Evolutionary conservation across 2,113 vertebrate genomes (phyloP).

Genomic region (Myotis yumanensis): DNA sequence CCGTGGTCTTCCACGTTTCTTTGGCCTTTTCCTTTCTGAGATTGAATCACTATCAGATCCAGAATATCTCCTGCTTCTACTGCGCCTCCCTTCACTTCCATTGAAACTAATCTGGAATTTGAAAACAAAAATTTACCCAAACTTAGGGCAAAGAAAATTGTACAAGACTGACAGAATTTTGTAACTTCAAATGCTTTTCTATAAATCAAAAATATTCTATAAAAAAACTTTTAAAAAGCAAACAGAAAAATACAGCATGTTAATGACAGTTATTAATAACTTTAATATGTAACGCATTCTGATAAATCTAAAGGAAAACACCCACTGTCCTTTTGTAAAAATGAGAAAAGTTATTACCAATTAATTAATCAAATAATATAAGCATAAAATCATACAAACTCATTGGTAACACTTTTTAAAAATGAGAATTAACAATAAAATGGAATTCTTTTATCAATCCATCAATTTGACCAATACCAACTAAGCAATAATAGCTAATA

Average conservation of each 20-base stretch:
- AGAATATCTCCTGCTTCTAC: slow-evolving; percentile 94
- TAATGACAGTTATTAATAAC: neutral
- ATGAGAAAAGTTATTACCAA: neutral
- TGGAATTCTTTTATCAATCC: neutral
- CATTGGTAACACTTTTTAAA: neutral
- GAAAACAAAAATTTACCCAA: slow-evolving; percentile 47
- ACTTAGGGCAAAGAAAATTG: neutral
- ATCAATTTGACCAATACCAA: neutral
- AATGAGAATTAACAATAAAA: slow-evolving; percentile 30
- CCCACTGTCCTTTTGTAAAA: neutral
- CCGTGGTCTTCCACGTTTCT: slow-evolving; percentile 96
- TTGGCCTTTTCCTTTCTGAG: slow-evolving; percentile 95
- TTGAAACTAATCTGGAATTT: slow-evolving; percentile 93
- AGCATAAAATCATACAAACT: neutral
- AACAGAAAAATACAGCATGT: neutral
- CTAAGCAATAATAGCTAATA: neutral
- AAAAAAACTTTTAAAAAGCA: neutral
- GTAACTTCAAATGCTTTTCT: neutral
- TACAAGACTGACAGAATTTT: neutral
- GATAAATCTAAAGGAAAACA: slow-evolving; percentile 16
- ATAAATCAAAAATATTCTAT: neutral
- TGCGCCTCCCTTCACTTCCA: slow-evolving; percentile 90
- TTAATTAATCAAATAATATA: neutral
- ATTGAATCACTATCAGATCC: slow-evolving; percentile 96
- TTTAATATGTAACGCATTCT: neutral